Base-by-base conservation (phyloP, 2,888 invertebrate genomes). In the Fragum sueziense region DNA sequence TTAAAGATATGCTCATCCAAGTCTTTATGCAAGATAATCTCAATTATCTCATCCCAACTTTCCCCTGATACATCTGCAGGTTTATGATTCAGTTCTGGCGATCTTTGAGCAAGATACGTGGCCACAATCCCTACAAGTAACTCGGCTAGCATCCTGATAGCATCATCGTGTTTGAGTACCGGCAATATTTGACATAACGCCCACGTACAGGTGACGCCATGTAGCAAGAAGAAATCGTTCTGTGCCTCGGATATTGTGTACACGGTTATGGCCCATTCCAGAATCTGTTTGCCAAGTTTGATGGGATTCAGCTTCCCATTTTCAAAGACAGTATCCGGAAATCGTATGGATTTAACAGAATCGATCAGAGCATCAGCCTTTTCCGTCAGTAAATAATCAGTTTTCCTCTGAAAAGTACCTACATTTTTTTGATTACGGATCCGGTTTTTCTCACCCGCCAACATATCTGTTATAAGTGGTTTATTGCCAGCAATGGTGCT, bases 211-310 rank as follows among this genome's bases (percentile, higher is more conserved):
- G 85, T 85, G 3, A 85, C 80, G 33, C 85, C 82, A 51, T 85
- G 85, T 14, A 85, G 70, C 9, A 85, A 62, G 62, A 85, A 80
- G 71, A 85, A 85, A 51, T 85, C 73, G 54, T 85, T 82, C 59
- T 47, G 65, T 17, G 11, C 33, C 27, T 75, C 75, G 0, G 80
- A 62, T 29, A 79, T 41, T 2, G 75, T 68, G 54, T 79, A 80
- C 17, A 77, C 82, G 4, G 70, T 65, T n/a, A 79, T 34, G 14
- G 72, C 51, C 72, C 74, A 68, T 31, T 77, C 54, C 14, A 85
- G 72, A 25, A 82, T 37, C 59, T 47, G 34, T 33, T 74, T 72
- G 4, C 68, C 73, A 0, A 82, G 51, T 31, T 74, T 70, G 0
- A 51, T 22, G 11, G 70, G 31, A 29, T 79, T 73, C 29, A 79